phyloP scores from a whole-genome alignment of 53 echinoderm and acorn worm genomes.

The Temnopleurus reevesii region DNA sequence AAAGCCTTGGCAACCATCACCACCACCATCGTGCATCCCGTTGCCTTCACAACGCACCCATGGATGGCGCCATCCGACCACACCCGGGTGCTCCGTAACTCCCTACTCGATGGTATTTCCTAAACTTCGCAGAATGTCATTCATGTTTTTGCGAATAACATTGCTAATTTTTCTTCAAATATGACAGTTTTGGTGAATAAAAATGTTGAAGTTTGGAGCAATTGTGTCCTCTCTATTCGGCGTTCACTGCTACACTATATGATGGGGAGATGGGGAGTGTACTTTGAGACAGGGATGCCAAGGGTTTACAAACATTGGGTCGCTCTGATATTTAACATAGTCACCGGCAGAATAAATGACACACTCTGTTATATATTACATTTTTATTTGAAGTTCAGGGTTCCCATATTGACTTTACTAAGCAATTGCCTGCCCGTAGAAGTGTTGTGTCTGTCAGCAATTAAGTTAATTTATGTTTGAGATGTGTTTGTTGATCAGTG shows the following conservation, averaged over 20 bases:
- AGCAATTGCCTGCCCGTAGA: conserved; percentile 52
- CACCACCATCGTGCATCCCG: not conserved
- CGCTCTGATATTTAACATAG: conserved; percentile 59
- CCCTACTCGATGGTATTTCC: not conserved
- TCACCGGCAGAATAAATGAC: conserved; percentile 56
- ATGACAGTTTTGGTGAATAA: not conserved
- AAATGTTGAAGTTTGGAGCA: not conserved
- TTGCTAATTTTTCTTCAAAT: not conserved
- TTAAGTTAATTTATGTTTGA: conserved; percentile 82
- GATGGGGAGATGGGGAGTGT: not conserved
- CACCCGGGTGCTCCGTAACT: not conserved
- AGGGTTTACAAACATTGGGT: conserved; percentile 55
- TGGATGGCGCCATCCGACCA: conserved; percentile 37
- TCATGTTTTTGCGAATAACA: not conserved
- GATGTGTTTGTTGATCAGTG: conserved; percentile 81
- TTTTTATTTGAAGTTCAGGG: conserved; percentile 98
- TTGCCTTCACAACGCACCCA: not conserved
- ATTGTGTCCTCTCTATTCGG: conserved; percentile 40
- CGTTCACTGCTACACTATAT: conserved; percentile 38
- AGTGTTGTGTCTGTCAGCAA: conserved; percentile 69
- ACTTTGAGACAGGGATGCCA: conserved; percentile 43
- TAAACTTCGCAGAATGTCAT: not conserved
- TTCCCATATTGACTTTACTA: conserved; percentile 80
- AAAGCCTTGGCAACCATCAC: not conserved
- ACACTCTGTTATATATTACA: conserved; percentile 99